Base-by-base conservation (phyloP, 1,140 invertebrate genomes). In the Drosophila rufa region DNA sequence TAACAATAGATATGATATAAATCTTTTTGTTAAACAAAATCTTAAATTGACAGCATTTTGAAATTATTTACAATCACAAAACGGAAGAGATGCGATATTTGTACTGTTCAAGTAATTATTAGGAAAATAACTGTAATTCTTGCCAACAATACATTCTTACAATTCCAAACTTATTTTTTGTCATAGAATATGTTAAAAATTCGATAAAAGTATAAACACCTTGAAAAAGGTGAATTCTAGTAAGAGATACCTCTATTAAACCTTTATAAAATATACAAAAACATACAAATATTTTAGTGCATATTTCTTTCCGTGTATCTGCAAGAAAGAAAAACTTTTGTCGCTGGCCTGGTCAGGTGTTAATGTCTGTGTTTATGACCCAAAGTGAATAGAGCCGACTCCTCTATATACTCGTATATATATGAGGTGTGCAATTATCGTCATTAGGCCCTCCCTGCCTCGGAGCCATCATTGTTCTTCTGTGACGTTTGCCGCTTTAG, bases 311-410 rank as follows among this genome's bases (percentile, higher is more conserved):
- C 17, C 6, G 56, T 65, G 56, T 42, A 36, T 17, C 50, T 36
- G 38, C 8, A 22, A 43, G 12, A 56, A 38, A 51, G 67, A 71
- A 73, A 71, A 58, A 70, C 64, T 70, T 70, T 59, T 73, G 67
- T 60, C 69, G 53, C 45, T 73, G 43, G 14, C 67, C 66, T 67
- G 74, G 77, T 91, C 87, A 91, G 87, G 87, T 91, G 87, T 91
- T 91, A 91, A 91, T 91, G 87, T 81, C 87, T 91, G 79, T 91
- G 86, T 91, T 91, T 91, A 91, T 75, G 70, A 45, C 64, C 60
- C 78, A 55, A 79, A 82, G 75, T 85, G 78, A 77, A 67, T 48
- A 64, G 80, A 60, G 84, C 53, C 61, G 80, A 80, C 80, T 80
- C 22, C 17, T 47, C 33, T 57, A 17, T 64, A 27, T 36, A 33